Conservation (phyloP, 2,888 invertebrate genomes). For the Labia minor region DNA sequence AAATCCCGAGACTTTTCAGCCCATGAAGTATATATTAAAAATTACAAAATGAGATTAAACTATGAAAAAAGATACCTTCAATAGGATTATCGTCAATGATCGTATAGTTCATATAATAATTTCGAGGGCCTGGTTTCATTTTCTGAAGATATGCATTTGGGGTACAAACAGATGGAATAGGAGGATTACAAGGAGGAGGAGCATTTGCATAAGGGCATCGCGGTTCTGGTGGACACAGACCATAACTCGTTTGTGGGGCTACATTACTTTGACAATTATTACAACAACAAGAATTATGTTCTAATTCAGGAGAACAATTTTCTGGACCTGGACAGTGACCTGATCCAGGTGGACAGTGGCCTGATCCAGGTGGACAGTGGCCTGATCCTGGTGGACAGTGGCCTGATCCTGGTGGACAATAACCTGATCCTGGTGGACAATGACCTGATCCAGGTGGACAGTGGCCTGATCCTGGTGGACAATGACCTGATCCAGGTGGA, state of each 20-base stretch:
- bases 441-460: neutral
- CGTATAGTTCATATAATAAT: neutral
- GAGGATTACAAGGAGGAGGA: neutral
- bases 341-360: neutral
- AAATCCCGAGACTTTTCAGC: no score
- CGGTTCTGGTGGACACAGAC: neutral
- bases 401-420: neutral
- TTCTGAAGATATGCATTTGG: neutral
- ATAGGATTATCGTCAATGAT: no score
- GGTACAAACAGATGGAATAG: neutral
- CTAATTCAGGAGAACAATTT: neutral
- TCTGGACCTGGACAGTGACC: neutral
- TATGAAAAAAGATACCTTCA: no score
- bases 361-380: neutral
- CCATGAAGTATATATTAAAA: no score
- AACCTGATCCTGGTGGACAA: neutral
- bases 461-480: neutral
- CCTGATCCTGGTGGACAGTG: neutral
- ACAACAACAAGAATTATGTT: no score
- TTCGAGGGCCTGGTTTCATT: neutral
- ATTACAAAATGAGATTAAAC: no score
- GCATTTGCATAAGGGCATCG: neutral
- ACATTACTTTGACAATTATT: no score
- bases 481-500: neutral
- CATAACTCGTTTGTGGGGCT: neutral